Base-by-base conservation (phyloP, 1,140 invertebrate genomes). In the Apocrypta bakeri region DNA sequence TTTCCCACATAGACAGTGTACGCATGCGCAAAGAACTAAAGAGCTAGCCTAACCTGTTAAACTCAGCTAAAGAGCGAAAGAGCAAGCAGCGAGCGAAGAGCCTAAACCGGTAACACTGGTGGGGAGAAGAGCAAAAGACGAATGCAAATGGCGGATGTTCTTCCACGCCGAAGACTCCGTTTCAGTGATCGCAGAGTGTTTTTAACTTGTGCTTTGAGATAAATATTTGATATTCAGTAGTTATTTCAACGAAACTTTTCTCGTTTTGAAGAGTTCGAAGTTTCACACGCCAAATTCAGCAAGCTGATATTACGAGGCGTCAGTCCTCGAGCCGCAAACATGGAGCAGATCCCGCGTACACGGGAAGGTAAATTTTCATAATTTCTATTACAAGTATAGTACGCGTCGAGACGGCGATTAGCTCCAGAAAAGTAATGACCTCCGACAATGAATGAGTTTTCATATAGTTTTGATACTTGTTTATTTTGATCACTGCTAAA, bases 301-400 rank as follows among this genome's bases (percentile, higher is more conserved):
- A 8, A 42, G 24, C 31, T 12, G 0, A 33, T n/a, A 31, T 14
- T 42, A 24, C 31, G 2, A 33, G 37, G 25, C 24, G 63, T 74
- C 11, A 66, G 21, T 68, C 61, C 40, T 56, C 66, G 7, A 42
- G n/a, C 12, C 25, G 64, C 61, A 73, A 79, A 21, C 69, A 83
- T 83, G 82, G 82, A 79, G 29, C 94, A 94, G 90, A 96, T 96
- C 89, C 95, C 96, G 63, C 93, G 95, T 86, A 96, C 96, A 72
- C 95, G 96, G 85, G 95, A 96, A 95, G 96, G 95, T 96, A 94
- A 92, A 81, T 87, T 87, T 87, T 86, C 31, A 12, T 63, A 6
- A 14, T 24, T 29, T 11, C 63, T 37, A n/a, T 76, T 1, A 17
- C 24, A 37, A 37, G 33, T 37, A 9, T 37, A 37, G 33, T 37